Conservation (phyloP, 2,797 vertebrate species). For the Macropus fuliginosus region DNA sequence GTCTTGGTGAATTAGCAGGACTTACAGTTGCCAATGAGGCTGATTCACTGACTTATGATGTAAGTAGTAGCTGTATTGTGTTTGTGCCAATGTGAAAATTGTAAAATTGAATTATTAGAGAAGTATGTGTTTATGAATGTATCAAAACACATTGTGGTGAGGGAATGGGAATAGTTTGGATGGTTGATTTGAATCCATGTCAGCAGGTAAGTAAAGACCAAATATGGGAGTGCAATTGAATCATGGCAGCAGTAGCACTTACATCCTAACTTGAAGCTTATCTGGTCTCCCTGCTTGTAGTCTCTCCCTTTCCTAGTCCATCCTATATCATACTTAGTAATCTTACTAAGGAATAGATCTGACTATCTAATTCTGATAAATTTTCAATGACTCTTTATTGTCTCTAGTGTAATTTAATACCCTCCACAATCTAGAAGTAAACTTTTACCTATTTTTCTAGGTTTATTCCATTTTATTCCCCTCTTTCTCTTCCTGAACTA, state of each 20-base stretch:
- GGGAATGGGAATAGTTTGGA: not conserved
- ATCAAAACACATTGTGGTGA: slow-evolving; percentile 14
- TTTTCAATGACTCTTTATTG: not conserved
- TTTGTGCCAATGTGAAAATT: slow-evolving; percentile 40
- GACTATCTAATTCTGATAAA: not conserved
- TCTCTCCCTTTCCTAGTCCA: not conserved
- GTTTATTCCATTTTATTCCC: not conserved
- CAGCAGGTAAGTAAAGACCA: not conserved
- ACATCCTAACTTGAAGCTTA: not conserved
- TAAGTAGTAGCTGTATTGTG: slow-evolving; percentile 85
- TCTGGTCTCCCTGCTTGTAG: not conserved
- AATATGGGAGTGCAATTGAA: not conserved
- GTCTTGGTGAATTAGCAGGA: slow-evolving; percentile 96
- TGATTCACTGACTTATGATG: slow-evolving; percentile 94
- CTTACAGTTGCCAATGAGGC: slow-evolving; percentile 99
- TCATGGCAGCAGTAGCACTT: not conserved
- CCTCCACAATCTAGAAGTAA: not conserved
- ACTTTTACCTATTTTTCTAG: not conserved
- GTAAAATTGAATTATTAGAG: slow-evolving; percentile 55
- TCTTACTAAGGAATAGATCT: not conserved
- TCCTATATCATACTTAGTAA: not conserved
- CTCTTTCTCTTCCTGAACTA: not conserved
- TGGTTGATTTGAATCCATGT: not conserved
- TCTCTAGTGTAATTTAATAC: not conserved
- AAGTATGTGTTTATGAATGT: not conserved